phyloP scores from a whole-genome alignment of 2,888 invertebrate genomes.

The Amphipoea lucens region DNA sequence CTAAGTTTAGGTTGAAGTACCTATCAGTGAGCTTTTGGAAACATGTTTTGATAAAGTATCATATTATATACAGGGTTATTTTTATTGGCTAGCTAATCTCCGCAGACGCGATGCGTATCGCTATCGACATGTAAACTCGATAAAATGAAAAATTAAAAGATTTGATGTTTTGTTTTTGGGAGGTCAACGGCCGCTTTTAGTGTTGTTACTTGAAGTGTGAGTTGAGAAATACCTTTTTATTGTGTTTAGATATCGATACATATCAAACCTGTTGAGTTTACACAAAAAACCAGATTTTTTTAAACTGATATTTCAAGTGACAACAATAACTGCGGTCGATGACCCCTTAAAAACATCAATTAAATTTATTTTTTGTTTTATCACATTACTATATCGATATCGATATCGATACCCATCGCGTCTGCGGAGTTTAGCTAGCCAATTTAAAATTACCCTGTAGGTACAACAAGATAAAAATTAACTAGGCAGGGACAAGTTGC shows the following conservation, averaged over 20 bases:
- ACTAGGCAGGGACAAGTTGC: slow-evolving; percentile 33
- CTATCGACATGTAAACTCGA: too few relatives aligned
- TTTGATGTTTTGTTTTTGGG: not conserved
- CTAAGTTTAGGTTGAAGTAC: not conserved
- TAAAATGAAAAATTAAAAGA: not conserved
- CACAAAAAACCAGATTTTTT: not conserved
- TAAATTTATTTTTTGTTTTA: not conserved
- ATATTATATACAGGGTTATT: not conserved
- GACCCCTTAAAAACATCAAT: too few relatives aligned
- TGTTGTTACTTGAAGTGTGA: not conserved
- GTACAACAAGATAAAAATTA: slow-evolving; percentile 22
- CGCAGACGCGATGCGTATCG: too few relatives aligned
- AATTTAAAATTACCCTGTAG: not conserved
- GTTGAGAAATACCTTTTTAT: not conserved
- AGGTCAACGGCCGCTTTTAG: not conserved
- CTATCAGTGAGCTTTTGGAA: not conserved
- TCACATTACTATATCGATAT: not conserved
- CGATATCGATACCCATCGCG: not conserved
- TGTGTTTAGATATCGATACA: not conserved
- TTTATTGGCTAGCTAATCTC: not conserved
- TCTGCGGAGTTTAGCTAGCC: not conserved
- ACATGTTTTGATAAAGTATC: not conserved
- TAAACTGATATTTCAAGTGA: not conserved
- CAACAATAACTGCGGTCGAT: too few relatives aligned
- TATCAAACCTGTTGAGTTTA: not conserved